Conservation (phyloP, 2,113 vertebrate genomes). For the Cephalopholis sonnerati region DNA sequence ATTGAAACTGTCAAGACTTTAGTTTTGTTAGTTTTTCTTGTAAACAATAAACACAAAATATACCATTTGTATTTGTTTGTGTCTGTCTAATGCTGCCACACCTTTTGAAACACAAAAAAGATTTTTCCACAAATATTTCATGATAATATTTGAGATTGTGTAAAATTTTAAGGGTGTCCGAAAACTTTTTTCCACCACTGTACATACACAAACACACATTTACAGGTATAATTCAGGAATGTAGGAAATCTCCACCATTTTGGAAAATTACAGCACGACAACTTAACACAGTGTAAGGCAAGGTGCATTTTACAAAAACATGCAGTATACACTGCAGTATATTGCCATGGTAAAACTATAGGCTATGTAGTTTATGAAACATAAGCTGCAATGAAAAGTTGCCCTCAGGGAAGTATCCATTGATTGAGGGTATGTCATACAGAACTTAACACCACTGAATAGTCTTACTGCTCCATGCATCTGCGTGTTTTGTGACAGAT, state of each 20-base stretch:
- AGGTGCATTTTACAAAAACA: neutral
- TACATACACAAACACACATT: neutral
- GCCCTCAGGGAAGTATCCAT: neutral
- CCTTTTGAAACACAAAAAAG: too few relatives aligned
- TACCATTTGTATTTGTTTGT: too few relatives aligned
- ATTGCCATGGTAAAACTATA: neutral
- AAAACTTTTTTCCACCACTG: too few relatives aligned
- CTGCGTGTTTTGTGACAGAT: conserved; percentile 26
- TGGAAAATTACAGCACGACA: neutral
- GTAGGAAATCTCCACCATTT: fast-evolving
- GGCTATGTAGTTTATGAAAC: conserved; percentile 28
- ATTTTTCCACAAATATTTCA: too few relatives aligned
- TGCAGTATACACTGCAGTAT: neutral
- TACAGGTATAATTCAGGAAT: neutral
- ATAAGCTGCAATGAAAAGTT: neutral
- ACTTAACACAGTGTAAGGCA: neutral
- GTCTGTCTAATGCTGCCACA: too few relatives aligned
- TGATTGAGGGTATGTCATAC: conserved; percentile 22
- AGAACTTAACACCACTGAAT: conserved; percentile 13
- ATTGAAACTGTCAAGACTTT: too few relatives aligned
- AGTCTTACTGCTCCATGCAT: conserved; percentile 7
- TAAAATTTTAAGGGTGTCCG: too few relatives aligned
- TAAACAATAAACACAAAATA: too few relatives aligned
- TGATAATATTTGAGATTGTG: too few relatives aligned
- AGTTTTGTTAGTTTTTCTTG: too few relatives aligned